phyloP scores from a whole-genome alignment of 2,113 vertebrate species.

The Nestor notabilis region DNA sequence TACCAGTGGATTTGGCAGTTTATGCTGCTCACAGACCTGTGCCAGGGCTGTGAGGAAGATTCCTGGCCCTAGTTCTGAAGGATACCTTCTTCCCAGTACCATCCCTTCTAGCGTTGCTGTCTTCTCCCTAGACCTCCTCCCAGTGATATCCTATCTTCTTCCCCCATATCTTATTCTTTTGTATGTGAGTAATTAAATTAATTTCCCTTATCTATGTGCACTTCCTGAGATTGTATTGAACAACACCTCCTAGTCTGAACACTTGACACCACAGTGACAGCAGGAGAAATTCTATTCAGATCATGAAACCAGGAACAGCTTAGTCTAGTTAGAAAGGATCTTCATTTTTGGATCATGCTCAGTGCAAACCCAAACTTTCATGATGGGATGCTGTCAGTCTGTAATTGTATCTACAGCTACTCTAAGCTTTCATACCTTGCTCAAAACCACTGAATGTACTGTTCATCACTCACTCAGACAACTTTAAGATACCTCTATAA shows the following conservation, averaged over 20 bases:
- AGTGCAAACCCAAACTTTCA: background rate
- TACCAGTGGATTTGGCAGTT: background rate
- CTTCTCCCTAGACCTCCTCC: background rate
- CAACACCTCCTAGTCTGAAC: background rate
- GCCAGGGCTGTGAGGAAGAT: background rate
- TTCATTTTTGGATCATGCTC: rapidly evolving
- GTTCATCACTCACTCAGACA: background rate
- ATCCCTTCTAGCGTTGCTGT: background rate
- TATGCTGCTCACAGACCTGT: background rate
- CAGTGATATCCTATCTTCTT: background rate
- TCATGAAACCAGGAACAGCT: background rate
- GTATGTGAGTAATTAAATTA: rapidly evolving
- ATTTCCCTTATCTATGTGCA: background rate
- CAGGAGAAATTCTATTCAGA: background rate
- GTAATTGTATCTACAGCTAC: background rate
- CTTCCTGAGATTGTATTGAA: background rate
- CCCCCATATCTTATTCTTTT: background rate
- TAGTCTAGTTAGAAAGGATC: background rate
- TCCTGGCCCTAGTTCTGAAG: background rate
- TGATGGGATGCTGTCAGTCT: rapidly evolving
- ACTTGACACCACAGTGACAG: background rate
- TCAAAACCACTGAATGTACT: background rate
- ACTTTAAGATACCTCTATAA: background rate
- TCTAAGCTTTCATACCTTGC: background rate
- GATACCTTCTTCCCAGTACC: background rate